These are phyloP conservation scores for Dasypus novemcinctus DNA, from an alignment of 2,113 vertebrate species.

Conservation along the genomic window DNA sequence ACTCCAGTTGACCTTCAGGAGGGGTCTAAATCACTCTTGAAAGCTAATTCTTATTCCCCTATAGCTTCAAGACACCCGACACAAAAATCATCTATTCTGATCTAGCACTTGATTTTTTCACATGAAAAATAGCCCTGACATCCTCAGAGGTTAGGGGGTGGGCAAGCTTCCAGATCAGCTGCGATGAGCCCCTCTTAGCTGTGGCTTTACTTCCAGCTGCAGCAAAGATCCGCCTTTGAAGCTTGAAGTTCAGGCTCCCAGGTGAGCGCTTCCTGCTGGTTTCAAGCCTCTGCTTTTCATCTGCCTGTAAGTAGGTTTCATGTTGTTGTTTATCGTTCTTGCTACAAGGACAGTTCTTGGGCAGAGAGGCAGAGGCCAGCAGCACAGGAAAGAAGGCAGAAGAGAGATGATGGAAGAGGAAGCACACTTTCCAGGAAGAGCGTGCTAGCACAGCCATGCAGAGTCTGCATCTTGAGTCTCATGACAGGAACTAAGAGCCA, in stretches of 20 bases:
- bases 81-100: neutral
- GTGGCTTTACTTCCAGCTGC: neutral
- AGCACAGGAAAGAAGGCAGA: neutral
- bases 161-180: conserved; percentile 11
- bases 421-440: neutral
- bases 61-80: neutral
- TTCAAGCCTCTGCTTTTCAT: conserved; percentile 45
- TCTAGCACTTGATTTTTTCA: neutral
- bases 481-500: neutral
- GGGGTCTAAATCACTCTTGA: neutral
- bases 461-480: neutral
- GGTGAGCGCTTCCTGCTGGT: neutral
- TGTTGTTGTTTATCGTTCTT: neutral
- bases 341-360: neutral
- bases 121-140: neutral
- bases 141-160: neutral
- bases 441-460: rapidly evolving
- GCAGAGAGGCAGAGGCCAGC: neutral
- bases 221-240: neutral
- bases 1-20: no score
- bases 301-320: neutral
- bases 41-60: neutral
- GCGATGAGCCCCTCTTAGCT: neutral
- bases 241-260: neutral
- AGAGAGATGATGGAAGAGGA: rapidly evolving